Evolutionary conservation across 30 jellyfish, hydroid and myxozoan genomes (phyloP).

Genomic region (Clytia hemisphaerica): DNA sequence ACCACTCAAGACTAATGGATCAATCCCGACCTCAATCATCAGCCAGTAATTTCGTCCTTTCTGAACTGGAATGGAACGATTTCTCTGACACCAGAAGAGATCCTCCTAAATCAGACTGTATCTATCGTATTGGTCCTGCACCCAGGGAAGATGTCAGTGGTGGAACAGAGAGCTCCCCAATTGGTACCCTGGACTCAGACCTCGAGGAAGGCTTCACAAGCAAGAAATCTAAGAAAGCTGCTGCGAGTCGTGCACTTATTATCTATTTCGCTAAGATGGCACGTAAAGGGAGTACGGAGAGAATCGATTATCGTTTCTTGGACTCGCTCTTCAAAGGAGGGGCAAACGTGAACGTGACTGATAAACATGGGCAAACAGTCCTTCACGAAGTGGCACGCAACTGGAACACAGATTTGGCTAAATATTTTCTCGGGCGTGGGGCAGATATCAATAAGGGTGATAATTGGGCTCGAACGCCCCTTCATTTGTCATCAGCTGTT

Average conservation of each 20-base stretch:
- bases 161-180: constrained; percentile 28
- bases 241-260: constrained; percentile 65
- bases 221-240: constrained; percentile 2
- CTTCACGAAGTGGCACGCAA: constrained; percentile 78
- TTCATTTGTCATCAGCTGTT: constrained; percentile 81
- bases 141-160: constrained; percentile 55
- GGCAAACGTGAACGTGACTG: constrained; percentile 76
- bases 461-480: constrained; percentile 72
- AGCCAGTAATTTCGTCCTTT: too few relatives aligned
- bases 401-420: constrained; percentile 77
- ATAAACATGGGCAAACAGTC: constrained; percentile 74
- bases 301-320: constrained; percentile 58
- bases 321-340: constrained; percentile 77
- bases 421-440: constrained; percentile 43
- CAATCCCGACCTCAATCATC: too few relatives aligned
- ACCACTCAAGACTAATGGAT: too few relatives aligned
- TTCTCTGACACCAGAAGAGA: constrained; percentile 59
- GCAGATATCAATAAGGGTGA: constrained; percentile 75
- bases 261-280: constrained; percentile 64
- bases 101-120: constrained; percentile 49
- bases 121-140: constrained; percentile 69
- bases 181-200: constrained; percentile 40
- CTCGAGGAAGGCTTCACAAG: constrained; percentile 8
- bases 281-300: constrained; percentile 31
- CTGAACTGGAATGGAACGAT: constrained; percentile 49